phyloP scores from a whole-genome alignment of 2,888 invertebrate genomes.

The Aspidiotus destructor region DNA sequence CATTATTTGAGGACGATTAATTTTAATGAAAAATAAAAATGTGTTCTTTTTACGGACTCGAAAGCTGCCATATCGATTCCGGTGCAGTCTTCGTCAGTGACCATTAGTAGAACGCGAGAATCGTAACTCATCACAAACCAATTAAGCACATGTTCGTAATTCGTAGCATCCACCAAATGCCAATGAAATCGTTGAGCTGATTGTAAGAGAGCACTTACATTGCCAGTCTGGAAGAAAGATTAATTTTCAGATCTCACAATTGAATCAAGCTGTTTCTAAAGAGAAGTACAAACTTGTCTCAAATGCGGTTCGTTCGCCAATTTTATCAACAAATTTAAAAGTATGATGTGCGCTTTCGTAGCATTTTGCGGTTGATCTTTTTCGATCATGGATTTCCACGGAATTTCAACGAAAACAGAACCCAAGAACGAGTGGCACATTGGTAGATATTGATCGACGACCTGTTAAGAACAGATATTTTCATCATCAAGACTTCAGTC shows the following conservation, averaged over 20 bases:
- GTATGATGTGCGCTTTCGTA: slow-evolving; percentile 46
- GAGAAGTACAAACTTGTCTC: slow-evolving; percentile 47
- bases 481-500: background rate
- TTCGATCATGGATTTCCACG: slow-evolving; percentile 46
- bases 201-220: slow-evolving; percentile 46
- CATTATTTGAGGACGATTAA: background rate
- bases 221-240: slow-evolving; percentile 42
- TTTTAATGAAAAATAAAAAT: background rate
- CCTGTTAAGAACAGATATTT: slow-evolving; percentile 40
- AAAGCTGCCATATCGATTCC: slow-evolving; percentile 52
- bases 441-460: slow-evolving; percentile 56
- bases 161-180: slow-evolving; percentile 52
- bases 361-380: slow-evolving; percentile 41
- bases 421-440: slow-evolving; percentile 62
- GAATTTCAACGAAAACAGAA: slow-evolving; percentile 56
- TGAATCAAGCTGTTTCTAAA: background rate
- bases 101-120: slow-evolving; percentile 52
- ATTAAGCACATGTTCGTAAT: slow-evolving; percentile 56
- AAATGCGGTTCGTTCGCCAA: slow-evolving; percentile 62
- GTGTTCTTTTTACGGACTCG: slow-evolving; percentile 43
- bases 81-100: slow-evolving; percentile 43
- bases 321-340: slow-evolving; percentile 61
- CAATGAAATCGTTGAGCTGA: slow-evolving; percentile 57
- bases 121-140: slow-evolving; percentile 68
- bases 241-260: background rate